A percentile compares a stretch with the other conserved stretches of the same genome.
phyloP scores from a whole-genome alignment of 2,113 vertebrate genomes.

The Ia io region DNA sequence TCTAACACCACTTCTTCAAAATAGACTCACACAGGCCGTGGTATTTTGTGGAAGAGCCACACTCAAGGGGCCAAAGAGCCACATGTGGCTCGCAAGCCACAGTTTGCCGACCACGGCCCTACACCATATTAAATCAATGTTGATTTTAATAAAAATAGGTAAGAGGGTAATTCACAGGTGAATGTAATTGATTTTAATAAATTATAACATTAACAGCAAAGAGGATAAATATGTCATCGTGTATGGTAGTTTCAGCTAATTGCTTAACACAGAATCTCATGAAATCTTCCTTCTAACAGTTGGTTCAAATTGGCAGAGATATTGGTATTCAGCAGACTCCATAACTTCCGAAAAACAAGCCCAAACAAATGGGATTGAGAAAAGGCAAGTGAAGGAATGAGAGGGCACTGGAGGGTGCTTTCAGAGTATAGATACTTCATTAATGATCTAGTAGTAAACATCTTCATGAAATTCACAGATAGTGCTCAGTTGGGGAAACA shows the following conservation, averaged over 20 bases:
- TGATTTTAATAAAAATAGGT: slow-evolving; percentile 5
- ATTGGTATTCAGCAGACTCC: not conserved
- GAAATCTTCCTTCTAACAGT: slow-evolving; percentile 8
- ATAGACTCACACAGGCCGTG: too few species aligned
- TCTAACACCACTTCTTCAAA: too few species aligned
- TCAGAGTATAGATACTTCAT: not conserved
- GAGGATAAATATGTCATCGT: not conserved
- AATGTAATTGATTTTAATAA: not conserved
- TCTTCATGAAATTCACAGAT: not conserved
- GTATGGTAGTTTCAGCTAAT: not conserved
- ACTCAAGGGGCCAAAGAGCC: too few species aligned
- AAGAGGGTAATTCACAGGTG: slow-evolving; percentile 4
- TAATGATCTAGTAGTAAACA: not conserved
- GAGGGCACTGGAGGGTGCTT: too few species aligned
- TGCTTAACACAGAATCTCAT: not conserved
- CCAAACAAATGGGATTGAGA: not conserved
- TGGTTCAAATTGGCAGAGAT: not conserved
- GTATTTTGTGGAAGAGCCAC: too few species aligned
- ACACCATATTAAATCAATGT: not conserved
- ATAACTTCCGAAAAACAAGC: not conserved
- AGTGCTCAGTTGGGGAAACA: not conserved
- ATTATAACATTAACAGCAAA: not conserved
- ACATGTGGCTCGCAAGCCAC: too few species aligned
- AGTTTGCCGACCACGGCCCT: too few species aligned
- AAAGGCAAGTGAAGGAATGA: not conserved